Evolutionary conservation across 2,888 invertebrate genomes (phyloP).

Genomic region (Iselma pallidipennis): DNA sequence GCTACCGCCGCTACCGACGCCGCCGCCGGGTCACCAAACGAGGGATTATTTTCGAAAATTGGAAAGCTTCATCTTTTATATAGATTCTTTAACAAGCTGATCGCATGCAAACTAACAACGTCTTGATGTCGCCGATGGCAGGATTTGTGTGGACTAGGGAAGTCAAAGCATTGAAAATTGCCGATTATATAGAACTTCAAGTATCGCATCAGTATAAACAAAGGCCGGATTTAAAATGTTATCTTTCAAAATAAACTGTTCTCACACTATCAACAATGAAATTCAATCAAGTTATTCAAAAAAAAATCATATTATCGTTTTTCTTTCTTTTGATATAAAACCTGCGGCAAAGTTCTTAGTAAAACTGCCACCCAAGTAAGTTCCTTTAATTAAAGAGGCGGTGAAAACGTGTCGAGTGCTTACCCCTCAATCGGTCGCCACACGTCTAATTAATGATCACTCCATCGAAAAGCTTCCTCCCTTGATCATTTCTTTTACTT

Average conservation of each 20-base stretch:
- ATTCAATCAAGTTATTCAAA: not conserved
- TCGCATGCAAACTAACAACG: constrained; percentile 50
- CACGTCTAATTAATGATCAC: constrained; percentile 44
- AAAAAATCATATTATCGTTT: no score
- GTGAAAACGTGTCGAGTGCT: constrained; percentile 40
- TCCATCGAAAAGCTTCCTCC: constrained; percentile 32
- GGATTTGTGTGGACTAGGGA: constrained; percentile 48
- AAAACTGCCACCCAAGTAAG: not conserved
- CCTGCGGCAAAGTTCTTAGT: no score
- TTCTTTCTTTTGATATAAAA: no score
- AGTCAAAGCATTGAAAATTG: constrained; percentile 51
- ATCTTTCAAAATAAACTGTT: no score
- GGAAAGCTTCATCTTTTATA: constrained; percentile 36
- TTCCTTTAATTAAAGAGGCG: constrained; percentile 41
- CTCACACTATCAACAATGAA: not conserved
- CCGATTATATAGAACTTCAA: constrained; percentile 51
- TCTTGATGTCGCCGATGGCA: constrained; percentile 50
- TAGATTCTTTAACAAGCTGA: constrained; percentile 45
- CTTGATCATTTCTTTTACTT: constrained; percentile 43
- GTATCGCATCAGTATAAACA: constrained; percentile 51
- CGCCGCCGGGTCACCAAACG: not conserved
- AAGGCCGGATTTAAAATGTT: not conserved
- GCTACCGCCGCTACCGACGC: no score
- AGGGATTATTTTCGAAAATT: constrained; percentile 44
- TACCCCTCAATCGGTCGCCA: constrained; percentile 38